Conservation (phyloP, 2,797 vertebrate species). For the Ptychadena robeensis region DNA sequence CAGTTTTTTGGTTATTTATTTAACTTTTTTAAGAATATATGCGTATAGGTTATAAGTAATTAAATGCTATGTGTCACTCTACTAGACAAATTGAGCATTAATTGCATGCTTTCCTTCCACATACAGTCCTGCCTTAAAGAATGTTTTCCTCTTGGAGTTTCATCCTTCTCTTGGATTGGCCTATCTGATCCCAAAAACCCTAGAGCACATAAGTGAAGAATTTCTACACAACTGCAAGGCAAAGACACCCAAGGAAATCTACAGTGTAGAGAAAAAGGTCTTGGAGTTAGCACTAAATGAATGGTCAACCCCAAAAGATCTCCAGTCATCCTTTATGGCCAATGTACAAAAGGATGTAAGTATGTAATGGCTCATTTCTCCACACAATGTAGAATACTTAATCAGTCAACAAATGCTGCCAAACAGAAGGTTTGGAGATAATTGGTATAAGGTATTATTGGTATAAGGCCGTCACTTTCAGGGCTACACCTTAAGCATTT, state of each 20-base stretch:
- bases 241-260: slow-evolving; percentile 61
- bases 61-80: too few species aligned
- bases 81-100: too few species aligned
- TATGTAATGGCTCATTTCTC: slow-evolving; percentile 25
- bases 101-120: slow-evolving; percentile 28
- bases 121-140: slow-evolving; percentile 74
- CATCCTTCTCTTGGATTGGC: slow-evolving; percentile 78
- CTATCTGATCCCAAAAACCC: slow-evolving; percentile 67
- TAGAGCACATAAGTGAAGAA: slow-evolving; percentile 70
- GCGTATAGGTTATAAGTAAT: too few species aligned
- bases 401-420: not conserved
- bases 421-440: too few species aligned
- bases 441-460: too few species aligned
- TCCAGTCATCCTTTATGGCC: slow-evolving; percentile 69
- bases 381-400: not conserved
- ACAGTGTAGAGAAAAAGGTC: slow-evolving; percentile 69
- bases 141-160: slow-evolving; percentile 77
- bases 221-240: slow-evolving; percentile 69
- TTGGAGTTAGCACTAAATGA: slow-evolving; percentile 69
- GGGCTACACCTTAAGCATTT: too few species aligned
- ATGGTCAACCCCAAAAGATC: slow-evolving; percentile 66
- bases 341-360: slow-evolving; percentile 75
- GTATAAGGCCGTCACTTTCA: too few species aligned
- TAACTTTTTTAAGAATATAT: too few species aligned
- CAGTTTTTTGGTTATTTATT: too few species aligned